Conservation (phyloP, 1,140 invertebrate species). For the Bombus cullumanus region DNA sequence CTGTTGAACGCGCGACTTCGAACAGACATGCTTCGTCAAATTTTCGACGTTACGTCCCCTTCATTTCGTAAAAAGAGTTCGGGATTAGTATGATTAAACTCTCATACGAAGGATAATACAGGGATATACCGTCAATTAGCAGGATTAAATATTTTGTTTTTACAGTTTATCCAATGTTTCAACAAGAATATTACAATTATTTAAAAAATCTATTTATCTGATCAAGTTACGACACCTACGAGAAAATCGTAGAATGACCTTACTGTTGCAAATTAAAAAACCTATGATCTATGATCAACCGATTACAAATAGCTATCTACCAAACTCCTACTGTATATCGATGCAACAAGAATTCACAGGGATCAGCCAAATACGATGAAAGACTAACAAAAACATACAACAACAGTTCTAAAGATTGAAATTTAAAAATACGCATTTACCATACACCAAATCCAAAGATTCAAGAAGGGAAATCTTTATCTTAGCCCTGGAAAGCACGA, state of each 20-base stretch:
- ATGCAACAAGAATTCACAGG: too few species aligned
- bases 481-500: background rate
- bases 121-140: background rate
- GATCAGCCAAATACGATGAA: too few species aligned
- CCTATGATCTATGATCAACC: too few species aligned
- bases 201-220: too few species aligned
- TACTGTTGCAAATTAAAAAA: background rate
- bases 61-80: background rate
- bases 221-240: too few species aligned
- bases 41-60: slow-evolving; percentile 1
- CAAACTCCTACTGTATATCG: too few species aligned
- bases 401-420: background rate
- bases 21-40: slow-evolving; percentile 6
- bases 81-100: slow-evolving; percentile 6
- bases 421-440: background rate
- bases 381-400: background rate
- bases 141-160: background rate
- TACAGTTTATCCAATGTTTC: background rate
- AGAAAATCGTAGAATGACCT: background rate
- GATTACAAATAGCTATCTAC: too few species aligned
- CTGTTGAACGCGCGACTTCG: slow-evolving; percentile 12
- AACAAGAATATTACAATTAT: too few species aligned
- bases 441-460: background rate
- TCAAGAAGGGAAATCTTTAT: too few species aligned
- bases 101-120: background rate